A percentile compares a stretch with the other conserved stretches of the same genome.
These are phyloP conservation scores for Platanista minor DNA, from an alignment of 2,113 vertebrate genomes.

Conservation along the genomic window DNA sequence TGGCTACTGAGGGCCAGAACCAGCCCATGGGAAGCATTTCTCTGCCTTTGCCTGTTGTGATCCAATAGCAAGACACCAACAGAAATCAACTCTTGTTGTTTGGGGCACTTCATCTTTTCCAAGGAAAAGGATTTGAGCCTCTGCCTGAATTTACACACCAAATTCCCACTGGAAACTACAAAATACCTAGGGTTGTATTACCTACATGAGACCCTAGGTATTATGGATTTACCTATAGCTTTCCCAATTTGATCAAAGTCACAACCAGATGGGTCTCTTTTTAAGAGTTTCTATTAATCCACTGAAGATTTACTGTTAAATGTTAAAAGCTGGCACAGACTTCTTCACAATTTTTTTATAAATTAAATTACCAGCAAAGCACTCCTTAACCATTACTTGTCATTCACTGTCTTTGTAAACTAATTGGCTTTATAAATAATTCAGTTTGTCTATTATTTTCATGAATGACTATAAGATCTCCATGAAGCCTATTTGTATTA, in stretches of 20 bases:
- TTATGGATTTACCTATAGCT: not conserved
- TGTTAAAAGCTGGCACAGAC: not conserved
- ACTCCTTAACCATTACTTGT: not conserved
- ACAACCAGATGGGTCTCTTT: not conserved
- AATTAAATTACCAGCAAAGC: conserved; percentile 1
- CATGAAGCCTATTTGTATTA: conserved; percentile 42
- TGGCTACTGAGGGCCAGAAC: not conserved
- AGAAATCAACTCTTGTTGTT: not conserved
- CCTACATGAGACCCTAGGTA: too few species aligned
- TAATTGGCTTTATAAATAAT: conserved; percentile 49
- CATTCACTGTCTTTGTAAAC: conserved; percentile 34
- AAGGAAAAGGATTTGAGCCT: not conserved
- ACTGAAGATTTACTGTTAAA: not conserved
- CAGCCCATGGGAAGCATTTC: not conserved
- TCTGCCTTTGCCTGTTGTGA: not conserved
- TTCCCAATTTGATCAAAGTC: not conserved
- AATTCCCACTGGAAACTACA: not conserved
- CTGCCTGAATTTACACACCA: not conserved
- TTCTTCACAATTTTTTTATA: conserved; percentile 12
- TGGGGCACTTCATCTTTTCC: not conserved
- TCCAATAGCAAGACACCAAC: not conserved
- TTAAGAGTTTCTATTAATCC: not conserved
- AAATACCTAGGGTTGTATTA: not conserved
- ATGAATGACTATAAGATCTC: conserved; percentile 43
- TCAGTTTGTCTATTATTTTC: conserved; percentile 41